Evolutionary conservation across 2,113 vertebrate genomes (phyloP), one percentile per base, ranked within the genome.

Genomic region (Oncorhynchus nerka): DNA sequence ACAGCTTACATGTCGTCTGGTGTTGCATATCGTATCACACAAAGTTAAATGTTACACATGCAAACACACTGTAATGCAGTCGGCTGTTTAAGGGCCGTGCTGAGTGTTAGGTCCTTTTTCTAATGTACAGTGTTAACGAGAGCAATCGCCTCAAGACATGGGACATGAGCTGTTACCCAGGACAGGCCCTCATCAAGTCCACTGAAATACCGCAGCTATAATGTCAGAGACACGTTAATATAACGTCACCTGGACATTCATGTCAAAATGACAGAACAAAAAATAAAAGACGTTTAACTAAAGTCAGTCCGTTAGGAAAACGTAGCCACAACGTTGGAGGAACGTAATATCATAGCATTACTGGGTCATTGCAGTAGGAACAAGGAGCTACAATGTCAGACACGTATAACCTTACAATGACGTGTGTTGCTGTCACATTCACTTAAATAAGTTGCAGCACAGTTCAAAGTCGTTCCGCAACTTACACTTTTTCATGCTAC

Each of bases 381-480:
- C 15, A 67, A 67, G 12, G 65, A 30, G 15, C 26, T 28, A 26
- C 0, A 28, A 67, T 32, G 1, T 32, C 6, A n/a, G 65, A 67
- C 65, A 30, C 5, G 12, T 28, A 4, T 67, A 30, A 67, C 9
- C 22, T 9, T 4, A 30, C 16, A 70, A n/a, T 34, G 20, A 64
- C 9, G 39, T 9, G 16, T 32, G 6, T 45, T 15, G 45, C 39
- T 6, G 68, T 22, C 15, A n/a, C 11, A 83, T 68, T 32, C 65
- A 67, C 73, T 68, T 68, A 73, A 73, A 57, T 28, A 79, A 20
- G 68, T 70, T 45, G 49, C 75, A 75, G 76, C 68, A 73, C 79
- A 30, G 81, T 24, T 22, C 39, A 24, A 34, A 81, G 86, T 83
- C 80, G 86, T 84, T 69, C 71, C 59, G 45, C 11, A 20, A 76